A percentile compares a stretch with the other conserved stretches of the same genome.
These are phyloP conservation scores for Zaprionus lachaisei DNA, from an alignment of 1,140 invertebrate genomes.

Conservation along the genomic window DNA sequence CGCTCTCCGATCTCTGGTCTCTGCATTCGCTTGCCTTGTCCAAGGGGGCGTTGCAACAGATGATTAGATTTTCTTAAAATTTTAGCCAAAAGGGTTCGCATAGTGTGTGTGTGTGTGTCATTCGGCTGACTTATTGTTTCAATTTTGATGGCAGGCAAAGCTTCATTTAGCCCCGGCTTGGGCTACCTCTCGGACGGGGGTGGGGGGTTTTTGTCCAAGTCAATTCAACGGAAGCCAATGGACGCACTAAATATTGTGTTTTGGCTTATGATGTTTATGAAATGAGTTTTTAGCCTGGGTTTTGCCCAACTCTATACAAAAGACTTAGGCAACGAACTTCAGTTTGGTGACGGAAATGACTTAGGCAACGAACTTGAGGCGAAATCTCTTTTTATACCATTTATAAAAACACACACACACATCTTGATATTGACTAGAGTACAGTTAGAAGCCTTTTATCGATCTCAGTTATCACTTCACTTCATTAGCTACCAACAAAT, in stretches of 20 bases:
- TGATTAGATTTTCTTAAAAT: constrained; percentile 83
- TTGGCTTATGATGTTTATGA: constrained; percentile 55
- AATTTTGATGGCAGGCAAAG: constrained; percentile 68
- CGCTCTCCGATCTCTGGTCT: constrained; percentile 15
- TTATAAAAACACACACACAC: background rate
- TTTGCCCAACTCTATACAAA: constrained; percentile 52
- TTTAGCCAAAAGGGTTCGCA: constrained; percentile 53
- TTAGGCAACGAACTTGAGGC: background rate
- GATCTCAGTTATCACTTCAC: constrained; percentile 19
- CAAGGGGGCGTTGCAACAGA: constrained; percentile 71
- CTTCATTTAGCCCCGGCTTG: constrained; percentile 59
- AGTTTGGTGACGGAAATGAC: background rate
- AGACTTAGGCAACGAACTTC: constrained; percentile 71
- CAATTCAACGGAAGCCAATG: constrained; percentile 72
- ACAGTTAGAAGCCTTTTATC: constrained; percentile 1
- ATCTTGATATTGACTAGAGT: background rate
- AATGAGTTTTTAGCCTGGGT: constrained; percentile 46
- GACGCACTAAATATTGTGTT: constrained; percentile 54
- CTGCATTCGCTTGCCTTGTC: constrained; percentile 1
- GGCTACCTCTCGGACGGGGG: constrained; percentile 34
- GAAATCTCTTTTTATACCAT: constrained; percentile 4
- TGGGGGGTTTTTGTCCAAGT: constrained; percentile 52
- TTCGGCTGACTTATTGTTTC: constrained; percentile 72
- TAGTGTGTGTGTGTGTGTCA: constrained; percentile 49
- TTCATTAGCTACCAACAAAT: constrained; percentile 52